phyloP scores from a whole-genome alignment of 2,888 invertebrate species.

The Emmelina monodactyla region DNA sequence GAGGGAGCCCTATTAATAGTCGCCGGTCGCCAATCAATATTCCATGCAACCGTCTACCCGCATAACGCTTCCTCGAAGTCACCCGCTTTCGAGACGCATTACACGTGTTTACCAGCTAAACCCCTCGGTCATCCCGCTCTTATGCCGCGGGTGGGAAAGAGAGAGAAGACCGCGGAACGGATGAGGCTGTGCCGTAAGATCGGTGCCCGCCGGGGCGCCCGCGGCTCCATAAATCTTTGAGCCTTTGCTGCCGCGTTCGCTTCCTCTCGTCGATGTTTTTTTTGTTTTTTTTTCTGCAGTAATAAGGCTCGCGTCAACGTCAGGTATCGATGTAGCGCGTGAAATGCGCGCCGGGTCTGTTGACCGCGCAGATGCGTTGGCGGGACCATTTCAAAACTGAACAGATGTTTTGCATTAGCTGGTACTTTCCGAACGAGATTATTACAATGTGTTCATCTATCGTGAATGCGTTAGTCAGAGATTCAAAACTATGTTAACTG shows the following conservation, averaged over 20 bases:
- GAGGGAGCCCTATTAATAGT: constrained; percentile 44
- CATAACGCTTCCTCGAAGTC: constrained; percentile 47
- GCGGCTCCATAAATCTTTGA: constrained; percentile 55
- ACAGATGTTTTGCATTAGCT: no score
- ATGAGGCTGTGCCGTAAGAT: constrained; percentile 23
- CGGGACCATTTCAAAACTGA: no score
- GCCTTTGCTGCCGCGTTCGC: constrained; percentile 28
- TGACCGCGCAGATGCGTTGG: constrained; percentile 39
- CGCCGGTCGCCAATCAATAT: constrained; percentile 50
- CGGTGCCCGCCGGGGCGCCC: constrained; percentile 48
- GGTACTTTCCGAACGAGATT: no score
- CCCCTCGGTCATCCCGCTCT: constrained; percentile 4
- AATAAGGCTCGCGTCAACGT: constrained; percentile 52
- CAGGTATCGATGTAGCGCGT: constrained; percentile 45
- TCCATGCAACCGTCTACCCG: constrained; percentile 42
- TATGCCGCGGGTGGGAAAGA: constrained; percentile 8
- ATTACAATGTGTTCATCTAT: no score
- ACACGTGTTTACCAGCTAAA: constrained; percentile 3
- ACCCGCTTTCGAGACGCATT: constrained; percentile 16
- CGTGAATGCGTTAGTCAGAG: no score
- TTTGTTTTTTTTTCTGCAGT: constrained; percentile 47
- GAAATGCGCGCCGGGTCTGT: constrained; percentile 28
- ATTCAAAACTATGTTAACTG: no score
- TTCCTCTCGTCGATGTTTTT: no score
- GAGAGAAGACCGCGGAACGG: constrained; percentile 7